Conservation (phyloP, 2,113 vertebrate species). For the Axis porcinus region DNA sequence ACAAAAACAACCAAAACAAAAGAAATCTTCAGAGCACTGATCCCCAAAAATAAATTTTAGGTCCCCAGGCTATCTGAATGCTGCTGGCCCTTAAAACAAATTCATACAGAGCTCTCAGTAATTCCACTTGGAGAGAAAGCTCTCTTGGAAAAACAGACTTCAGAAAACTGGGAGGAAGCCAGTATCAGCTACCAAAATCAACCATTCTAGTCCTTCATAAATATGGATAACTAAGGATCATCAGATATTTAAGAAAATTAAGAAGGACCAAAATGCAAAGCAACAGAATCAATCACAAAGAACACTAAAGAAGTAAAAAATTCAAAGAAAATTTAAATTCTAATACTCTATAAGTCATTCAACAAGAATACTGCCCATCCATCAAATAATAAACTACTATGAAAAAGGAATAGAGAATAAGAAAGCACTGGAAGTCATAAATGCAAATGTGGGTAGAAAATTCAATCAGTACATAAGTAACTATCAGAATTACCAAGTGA, state of each 20-base stretch:
- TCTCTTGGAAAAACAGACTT: not conserved
- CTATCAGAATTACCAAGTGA: not conserved
- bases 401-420: not conserved
- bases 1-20: not conserved
- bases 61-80: not conserved
- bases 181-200: conserved; percentile 20
- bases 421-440: not conserved
- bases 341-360: not conserved
- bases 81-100: not conserved
- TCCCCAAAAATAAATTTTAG: not conserved
- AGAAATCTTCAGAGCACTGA: not conserved
- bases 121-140: not conserved
- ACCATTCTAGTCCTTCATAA: not conserved
- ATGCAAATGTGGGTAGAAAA: conserved; percentile 21
- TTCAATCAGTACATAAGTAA: not conserved
- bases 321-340: conserved; percentile 2
- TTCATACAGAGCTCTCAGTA: not conserved
- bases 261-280: conserved; percentile 9
- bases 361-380: not conserved
- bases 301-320: conserved; percentile 27
- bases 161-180: not conserved
- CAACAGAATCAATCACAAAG: not conserved
- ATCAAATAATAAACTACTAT: not conserved
- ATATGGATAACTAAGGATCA: not conserved
- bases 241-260: not conserved